Conservation (phyloP, 2,113 vertebrate genomes). For the Cyprinodon tularosa region DNA sequence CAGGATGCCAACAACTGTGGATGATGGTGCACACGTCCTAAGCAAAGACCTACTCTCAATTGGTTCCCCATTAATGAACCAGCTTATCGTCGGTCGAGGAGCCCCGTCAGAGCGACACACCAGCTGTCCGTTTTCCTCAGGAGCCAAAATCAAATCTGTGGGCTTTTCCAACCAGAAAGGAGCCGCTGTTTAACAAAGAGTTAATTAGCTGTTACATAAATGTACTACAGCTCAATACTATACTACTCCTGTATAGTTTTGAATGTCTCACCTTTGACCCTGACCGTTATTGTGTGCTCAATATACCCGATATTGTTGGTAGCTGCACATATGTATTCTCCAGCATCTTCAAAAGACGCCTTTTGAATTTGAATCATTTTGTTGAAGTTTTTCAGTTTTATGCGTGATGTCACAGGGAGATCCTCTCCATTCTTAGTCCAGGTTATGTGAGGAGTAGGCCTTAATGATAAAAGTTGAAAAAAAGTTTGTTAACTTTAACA, state of each 20-base stretch:
- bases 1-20: background rate
- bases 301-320: slow-evolving; percentile 91
- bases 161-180: slow-evolving; percentile 96
- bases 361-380: slow-evolving; percentile 91
- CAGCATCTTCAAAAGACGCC: slow-evolving; percentile 87
- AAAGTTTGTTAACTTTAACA: slow-evolving; percentile 9
- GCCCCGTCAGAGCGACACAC: slow-evolving; percentile 91
- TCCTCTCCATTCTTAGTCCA: slow-evolving; percentile 93
- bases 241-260: background rate
- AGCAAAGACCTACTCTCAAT: slow-evolving; percentile 81
- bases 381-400: slow-evolving; percentile 91
- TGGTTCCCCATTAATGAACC: slow-evolving; percentile 94
- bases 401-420: slow-evolving; percentile 80
- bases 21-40: background rate
- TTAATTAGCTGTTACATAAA: background rate
- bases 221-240: background rate
- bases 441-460: slow-evolving; percentile 90
- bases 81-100: slow-evolving; percentile 89
- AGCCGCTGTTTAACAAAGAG: slow-evolving; percentile 80
- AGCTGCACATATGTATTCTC: slow-evolving; percentile 92
- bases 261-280: slow-evolving; percentile 88
- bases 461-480: slow-evolving; percentile 61
- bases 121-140: slow-evolving; percentile 89
- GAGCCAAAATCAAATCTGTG: slow-evolving; percentile 88
- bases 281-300: slow-evolving; percentile 91